Evolutionary conservation across 2,888 invertebrate genomes (phyloP).

Genomic region (Brachypterus glaber): DNA sequence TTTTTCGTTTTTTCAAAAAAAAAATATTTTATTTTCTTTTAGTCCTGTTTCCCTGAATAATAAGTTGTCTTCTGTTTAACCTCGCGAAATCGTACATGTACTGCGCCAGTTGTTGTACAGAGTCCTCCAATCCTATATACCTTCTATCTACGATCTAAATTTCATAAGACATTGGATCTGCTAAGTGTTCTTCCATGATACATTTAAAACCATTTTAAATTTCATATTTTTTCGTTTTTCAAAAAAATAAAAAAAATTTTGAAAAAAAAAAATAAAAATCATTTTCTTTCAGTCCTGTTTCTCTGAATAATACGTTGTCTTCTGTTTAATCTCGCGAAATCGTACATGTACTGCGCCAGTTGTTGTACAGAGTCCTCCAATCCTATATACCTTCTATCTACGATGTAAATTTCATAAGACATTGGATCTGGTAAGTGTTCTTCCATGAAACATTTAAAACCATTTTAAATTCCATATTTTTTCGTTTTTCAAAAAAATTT

Average conservation of each 20-base stretch:
- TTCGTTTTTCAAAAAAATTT: too few species aligned
- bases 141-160: too few species aligned
- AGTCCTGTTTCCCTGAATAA: slow-evolving; percentile 95
- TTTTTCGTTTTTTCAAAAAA: too few species aligned
- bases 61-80: slow-evolving; percentile 90
- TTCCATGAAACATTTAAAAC: slow-evolving; percentile 97
- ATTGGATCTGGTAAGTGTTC: slow-evolving; percentile 96
- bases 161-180: slow-evolving; percentile 95
- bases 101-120: slow-evolving; percentile 81
- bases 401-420: slow-evolving; percentile 97
- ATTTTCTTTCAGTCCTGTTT: slow-evolving; percentile 93
- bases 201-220: too few species aligned
- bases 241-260: too few species aligned
- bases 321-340: slow-evolving; percentile 80
- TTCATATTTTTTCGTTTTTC: too few species aligned
- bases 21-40: too few species aligned
- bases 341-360: slow-evolving; percentile 83
- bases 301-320: slow-evolving; percentile 96
- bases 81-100: too few species aligned
- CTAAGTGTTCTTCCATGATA: slow-evolving; percentile 96
- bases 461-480: too few species aligned
- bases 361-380: slow-evolving; percentile 88
- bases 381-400: too few species aligned
- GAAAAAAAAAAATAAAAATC: too few species aligned
- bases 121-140: slow-evolving; percentile 94